Evolutionary conservation across 2,113 vertebrate genomes (phyloP).

Genomic region (Mastomys coucha): DNA sequence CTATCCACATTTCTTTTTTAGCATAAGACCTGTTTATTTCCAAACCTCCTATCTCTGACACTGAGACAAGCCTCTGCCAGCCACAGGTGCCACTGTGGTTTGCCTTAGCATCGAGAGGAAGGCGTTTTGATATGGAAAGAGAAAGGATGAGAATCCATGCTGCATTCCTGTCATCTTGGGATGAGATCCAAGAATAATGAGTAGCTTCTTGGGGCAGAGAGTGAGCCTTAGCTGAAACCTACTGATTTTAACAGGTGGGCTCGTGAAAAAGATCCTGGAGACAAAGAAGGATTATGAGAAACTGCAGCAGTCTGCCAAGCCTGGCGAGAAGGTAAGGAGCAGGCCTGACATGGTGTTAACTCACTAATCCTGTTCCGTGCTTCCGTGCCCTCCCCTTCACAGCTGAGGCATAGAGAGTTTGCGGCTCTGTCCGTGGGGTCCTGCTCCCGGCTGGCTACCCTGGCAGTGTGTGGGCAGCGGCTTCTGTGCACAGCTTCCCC

Average conservation of each 20-base stretch:
- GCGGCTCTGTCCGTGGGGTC: neutral
- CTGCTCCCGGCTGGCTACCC: accelerated
- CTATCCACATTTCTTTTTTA: neutral
- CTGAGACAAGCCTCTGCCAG: neutral
- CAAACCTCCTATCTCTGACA: neutral
- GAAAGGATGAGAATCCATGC: neutral
- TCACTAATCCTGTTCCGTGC: accelerated
- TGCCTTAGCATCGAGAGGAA: neutral
- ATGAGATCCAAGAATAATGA: neutral
- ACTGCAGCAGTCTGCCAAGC: conserved; percentile 84
- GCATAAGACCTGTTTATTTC: neutral
- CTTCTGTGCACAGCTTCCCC: accelerated
- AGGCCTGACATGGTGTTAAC: accelerated
- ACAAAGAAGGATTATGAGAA: conserved; percentile 96
- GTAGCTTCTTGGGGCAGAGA: neutral
- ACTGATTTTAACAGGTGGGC: conserved; percentile 89
- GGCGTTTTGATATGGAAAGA: neutral
- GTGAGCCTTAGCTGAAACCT: neutral
- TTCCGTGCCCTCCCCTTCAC: no score
- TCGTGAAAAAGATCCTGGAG: conserved; percentile 97
- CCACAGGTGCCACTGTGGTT: neutral
- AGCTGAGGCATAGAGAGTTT: accelerated
- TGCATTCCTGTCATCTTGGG: accelerated
- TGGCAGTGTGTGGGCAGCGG: neutral
- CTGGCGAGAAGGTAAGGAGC: conserved; percentile 90